Evolutionary conservation across 2,888 invertebrate genomes (phyloP).

Genomic region (Autographa gamma): DNA sequence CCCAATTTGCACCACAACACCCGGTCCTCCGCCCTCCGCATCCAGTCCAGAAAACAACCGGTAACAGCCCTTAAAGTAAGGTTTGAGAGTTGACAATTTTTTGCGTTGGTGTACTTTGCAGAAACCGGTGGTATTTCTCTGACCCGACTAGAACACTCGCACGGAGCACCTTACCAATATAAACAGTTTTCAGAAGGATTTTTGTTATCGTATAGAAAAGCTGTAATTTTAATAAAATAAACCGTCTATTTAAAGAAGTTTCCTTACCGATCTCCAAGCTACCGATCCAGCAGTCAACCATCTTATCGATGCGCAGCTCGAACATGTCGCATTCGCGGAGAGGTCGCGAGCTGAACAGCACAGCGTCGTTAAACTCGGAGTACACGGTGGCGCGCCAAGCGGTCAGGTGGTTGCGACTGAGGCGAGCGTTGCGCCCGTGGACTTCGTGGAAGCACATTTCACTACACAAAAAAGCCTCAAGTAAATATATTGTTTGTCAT

Average conservation of each 20-base stretch:
- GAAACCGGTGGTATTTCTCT: no score
- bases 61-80: no score
- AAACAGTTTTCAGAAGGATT: no score
- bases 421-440: conserved; percentile 96
- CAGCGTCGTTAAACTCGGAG: conserved; percentile 98
- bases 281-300: conserved; percentile 98
- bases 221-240: background rate
- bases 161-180: no score
- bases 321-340: conserved; percentile 97
- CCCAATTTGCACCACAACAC: no score
- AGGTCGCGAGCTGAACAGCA: conserved; percentile 96
- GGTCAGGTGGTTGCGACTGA: conserved; percentile 95
- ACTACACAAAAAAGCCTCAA: conserved; percentile 73
- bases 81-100: no score
- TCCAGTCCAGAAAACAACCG: no score
- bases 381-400: conserved; percentile 96
- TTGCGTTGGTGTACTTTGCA: no score
- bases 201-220: no score
- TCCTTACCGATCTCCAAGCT: conserved; percentile 94
- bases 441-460: conserved; percentile 96
- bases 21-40: no score
- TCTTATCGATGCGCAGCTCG: conserved; percentile 96
- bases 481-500: background rate
- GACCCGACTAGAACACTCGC: no score
- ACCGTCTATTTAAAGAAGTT: background rate